Evolutionary conservation across 92 coral and sea anemone species (phyloP), one percentile per base, ranked within the genome.

Genomic region (Metridium senile): DNA sequence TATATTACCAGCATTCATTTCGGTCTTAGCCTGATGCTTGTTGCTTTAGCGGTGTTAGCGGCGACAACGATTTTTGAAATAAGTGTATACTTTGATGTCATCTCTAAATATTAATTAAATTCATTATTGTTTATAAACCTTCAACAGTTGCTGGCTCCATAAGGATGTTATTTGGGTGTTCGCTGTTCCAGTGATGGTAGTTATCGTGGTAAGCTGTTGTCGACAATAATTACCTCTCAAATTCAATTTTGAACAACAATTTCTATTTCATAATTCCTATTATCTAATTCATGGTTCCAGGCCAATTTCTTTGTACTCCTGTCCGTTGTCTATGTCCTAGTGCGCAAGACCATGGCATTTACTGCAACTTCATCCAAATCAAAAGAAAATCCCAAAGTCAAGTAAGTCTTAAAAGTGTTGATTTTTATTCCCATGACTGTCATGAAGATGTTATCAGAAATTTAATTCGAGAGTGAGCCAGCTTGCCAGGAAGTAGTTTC

Each of bases 91-190:
- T n/a, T n/a, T n/a, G n/a, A n/a, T n/a, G n/a, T n/a, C n/a, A n/a
- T n/a, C n/a, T n/a, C n/a, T n/a, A n/a, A n/a, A n/a, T n/a, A n/a
- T n/a, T n/a, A n/a, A n/a, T n/a, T n/a, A n/a, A n/a, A n/a, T n/a
- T n/a, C n/a, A n/a, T n/a, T n/a, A n/a, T n/a, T n/a, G n/a, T n/a
- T n/a, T n/a, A n/a, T n/a, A n/a, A n/a, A n/a, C n/a, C 39, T 27
- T 30, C 21, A 11, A 63, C 72, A 91, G 97, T 75, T 91, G 97
- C 63, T 88, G 92, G 88, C 86, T 91, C 22, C 80, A 86, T 19
- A 85, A 82, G 26, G 77, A 88, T 62, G 79, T 88, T 33, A 88
- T 91, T 58, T 91, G 97, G 97, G 73, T 89, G 32, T 91, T 91
- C 25, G 97, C 93, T 27, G 93, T 84, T 13, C 97, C 97, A 11